These are phyloP conservation scores for Meriones psammophilus DNA, from an alignment of 2,797 vertebrate species.

Conservation along the genomic window DNA sequence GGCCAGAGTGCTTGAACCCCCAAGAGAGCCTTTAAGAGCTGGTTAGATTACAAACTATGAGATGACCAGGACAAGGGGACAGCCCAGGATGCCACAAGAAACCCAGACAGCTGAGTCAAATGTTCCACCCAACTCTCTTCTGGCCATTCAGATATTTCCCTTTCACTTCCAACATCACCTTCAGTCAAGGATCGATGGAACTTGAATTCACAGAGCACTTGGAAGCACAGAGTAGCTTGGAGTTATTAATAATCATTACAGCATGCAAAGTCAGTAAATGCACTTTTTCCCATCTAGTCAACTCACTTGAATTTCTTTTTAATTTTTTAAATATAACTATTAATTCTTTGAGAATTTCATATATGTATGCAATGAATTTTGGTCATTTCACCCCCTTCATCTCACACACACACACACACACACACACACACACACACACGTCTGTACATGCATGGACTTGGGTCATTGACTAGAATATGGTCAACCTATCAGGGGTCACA, in stretches of 20 bases:
- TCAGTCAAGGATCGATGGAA: neutral
- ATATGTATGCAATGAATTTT: neutral
- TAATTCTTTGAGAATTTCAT: neutral
- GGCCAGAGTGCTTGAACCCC: constrained; percentile 68
- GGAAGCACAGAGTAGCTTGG: neutral
- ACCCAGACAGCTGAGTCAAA: neutral
- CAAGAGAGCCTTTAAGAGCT: constrained; percentile 37
- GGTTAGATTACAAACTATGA: constrained; percentile 31
- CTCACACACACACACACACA: neutral
- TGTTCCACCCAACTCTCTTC: neutral
- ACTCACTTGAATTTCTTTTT: neutral
- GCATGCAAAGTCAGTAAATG: neutral
- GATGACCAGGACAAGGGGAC: neutral
- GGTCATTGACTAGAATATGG: too few relatives aligned
- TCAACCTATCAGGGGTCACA: neutral
- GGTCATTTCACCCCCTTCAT: neutral
- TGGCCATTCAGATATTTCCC: neutral
- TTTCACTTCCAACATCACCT: neutral
- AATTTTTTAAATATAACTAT: neutral
- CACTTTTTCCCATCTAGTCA: neutral
- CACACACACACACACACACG: neutral
- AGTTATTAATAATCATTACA: neutral
- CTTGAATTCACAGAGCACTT: neutral
- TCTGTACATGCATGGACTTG: neutral
- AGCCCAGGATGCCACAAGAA: neutral